Percentiles rank a stretch among this genome's conserved stretches.
Evolutionary conservation across 2,113 vertebrate genomes (phyloP).

Genomic region (Cephalopholis sonnerati): DNA sequence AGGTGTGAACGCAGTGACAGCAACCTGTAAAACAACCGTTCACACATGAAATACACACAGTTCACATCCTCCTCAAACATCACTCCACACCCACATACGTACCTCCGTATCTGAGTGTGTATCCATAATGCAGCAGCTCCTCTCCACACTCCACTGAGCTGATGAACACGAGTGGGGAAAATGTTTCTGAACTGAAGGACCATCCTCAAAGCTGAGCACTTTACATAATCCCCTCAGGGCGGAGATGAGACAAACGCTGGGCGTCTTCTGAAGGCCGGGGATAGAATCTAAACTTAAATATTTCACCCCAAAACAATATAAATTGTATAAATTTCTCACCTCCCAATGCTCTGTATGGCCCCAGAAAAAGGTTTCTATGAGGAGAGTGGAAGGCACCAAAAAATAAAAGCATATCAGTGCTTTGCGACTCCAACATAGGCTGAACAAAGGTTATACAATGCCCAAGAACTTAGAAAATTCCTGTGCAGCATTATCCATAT

Average conservation of each 20-base stretch:
- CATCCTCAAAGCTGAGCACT: constrained; percentile 39
- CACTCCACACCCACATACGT: constrained; percentile 16
- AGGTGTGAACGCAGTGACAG: neutral
- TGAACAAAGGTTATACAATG: too few relatives aligned
- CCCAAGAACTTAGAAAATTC: too few relatives aligned
- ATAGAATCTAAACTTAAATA: neutral
- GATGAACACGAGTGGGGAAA: constrained; percentile 31
- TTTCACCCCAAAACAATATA: neutral
- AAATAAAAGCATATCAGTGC: too few relatives aligned
- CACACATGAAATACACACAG: constrained; percentile 1
- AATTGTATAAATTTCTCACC: too few relatives aligned
- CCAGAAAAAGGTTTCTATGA: too few relatives aligned
- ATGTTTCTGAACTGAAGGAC: constrained; percentile 38
- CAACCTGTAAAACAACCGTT: constrained; percentile 10
- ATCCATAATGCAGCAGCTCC: constrained; percentile 57
- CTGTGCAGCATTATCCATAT: too few relatives aligned
- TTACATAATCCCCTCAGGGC: constrained; percentile 51
- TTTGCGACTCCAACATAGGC: too few relatives aligned
- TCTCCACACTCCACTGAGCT: constrained; percentile 36
- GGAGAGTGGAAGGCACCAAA: too few relatives aligned
- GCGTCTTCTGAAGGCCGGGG: neutral
- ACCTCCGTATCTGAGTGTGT: constrained; percentile 5
- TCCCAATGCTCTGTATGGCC: too few relatives aligned
- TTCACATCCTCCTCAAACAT: constrained; percentile 23
- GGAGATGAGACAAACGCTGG: constrained; percentile 13